phyloP scores from a whole-genome alignment of 1,140 invertebrate genomes.

The Pseudomyrmex dendroicus region DNA sequence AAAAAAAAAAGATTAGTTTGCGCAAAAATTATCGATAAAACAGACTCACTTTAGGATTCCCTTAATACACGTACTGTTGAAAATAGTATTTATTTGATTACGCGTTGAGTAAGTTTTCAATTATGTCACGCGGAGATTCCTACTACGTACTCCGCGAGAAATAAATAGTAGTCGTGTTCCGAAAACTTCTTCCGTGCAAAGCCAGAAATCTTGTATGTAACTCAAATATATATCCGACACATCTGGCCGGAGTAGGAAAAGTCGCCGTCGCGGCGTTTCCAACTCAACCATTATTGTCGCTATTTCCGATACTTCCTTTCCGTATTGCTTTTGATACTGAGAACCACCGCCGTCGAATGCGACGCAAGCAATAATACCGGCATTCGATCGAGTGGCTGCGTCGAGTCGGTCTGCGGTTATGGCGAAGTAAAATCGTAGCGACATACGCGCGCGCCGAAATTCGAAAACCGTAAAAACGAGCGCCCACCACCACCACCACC shows the following conservation, averaged over 20 bases:
- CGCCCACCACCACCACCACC: neutral
- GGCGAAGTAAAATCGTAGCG: neutral
- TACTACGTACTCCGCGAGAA: neutral
- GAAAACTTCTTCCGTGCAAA: neutral
- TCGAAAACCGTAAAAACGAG: slow-evolving; percentile 48
- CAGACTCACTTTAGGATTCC: no score
- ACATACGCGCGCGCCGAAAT: slow-evolving; percentile 5
- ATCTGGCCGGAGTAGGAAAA: slow-evolving; percentile 8
- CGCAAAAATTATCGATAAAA: no score
- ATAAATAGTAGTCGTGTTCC: neutral
- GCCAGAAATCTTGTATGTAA: neutral
- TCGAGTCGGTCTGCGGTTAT: slow-evolving; percentile 10
- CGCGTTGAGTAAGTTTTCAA: no score
- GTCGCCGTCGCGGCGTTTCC: slow-evolving; percentile 28
- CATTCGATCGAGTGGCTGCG: slow-evolving; percentile 42
- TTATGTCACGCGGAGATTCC: no score
- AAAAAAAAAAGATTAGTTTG: no score
- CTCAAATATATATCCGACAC: slow-evolving; percentile 16
- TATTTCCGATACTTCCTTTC: slow-evolving; percentile 46
- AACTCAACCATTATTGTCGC: slow-evolving; percentile 36
- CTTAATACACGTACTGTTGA: no score
- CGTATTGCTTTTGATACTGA: slow-evolving; percentile 38
- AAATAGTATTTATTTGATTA: no score
- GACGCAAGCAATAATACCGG: slow-evolving; percentile 49
- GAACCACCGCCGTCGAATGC: neutral